Conservation (phyloP, 2,888 invertebrate genomes). For the Megastigmus dorsalis region DNA sequence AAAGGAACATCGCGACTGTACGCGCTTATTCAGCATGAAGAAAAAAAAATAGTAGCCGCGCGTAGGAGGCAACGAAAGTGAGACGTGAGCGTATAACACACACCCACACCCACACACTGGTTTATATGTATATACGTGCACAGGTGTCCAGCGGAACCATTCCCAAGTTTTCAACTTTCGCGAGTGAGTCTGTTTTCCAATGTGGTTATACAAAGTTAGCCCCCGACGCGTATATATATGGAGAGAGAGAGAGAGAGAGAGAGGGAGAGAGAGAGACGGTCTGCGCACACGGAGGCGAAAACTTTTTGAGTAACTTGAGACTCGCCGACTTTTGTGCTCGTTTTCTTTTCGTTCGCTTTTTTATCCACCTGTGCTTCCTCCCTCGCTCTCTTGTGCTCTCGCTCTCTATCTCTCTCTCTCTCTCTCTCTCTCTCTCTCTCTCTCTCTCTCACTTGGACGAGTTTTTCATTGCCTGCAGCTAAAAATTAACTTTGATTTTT, state of each 20-base stretch:
- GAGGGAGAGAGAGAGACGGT: too few species aligned
- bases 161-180: conserved; percentile 26
- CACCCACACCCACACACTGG: not conserved
- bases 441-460: conserved; percentile 15
- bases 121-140: not conserved
- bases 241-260: too few species aligned
- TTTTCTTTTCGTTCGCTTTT: conserved; percentile 36
- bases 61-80: too few species aligned
- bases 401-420: not conserved
- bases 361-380: not conserved
- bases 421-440: not conserved
- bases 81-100: too few species aligned
- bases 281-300: conserved; percentile 6
- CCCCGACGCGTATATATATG: not conserved
- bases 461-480: conserved; percentile 19
- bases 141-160: conserved; percentile 25
- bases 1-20: too few species aligned
- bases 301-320: conserved; percentile 45
- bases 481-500: conserved; percentile 44
- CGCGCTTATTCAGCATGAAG: too few species aligned
- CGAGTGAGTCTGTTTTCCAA: conserved; percentile 35
- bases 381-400: not conserved
- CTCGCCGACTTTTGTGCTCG: conserved; percentile 7
- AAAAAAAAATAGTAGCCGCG: too few species aligned
- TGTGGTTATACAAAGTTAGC: conserved; percentile 47